Evolutionary conservation across 2,888 invertebrate species (phyloP).

Genomic region (Macrophya annulata): DNA sequence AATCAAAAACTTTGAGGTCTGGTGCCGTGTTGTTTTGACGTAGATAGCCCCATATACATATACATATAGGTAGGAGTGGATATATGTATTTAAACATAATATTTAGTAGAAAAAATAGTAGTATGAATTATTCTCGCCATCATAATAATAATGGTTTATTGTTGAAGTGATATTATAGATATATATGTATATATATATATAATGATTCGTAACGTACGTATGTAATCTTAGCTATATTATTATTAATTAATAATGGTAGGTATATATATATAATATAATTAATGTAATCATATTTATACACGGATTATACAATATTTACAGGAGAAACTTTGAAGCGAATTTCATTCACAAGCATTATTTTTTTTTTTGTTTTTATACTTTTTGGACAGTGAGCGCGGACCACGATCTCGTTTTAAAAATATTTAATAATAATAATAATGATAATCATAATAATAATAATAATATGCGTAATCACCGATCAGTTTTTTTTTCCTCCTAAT

Average conservation of each 20-base stretch:
- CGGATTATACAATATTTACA: slow-evolving; percentile 80
- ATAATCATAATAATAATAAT: not conserved
- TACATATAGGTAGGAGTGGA: too few relatives aligned
- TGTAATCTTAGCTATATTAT: slow-evolving; percentile 26
- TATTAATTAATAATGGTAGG: slow-evolving; percentile 18
- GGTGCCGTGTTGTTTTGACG: too few relatives aligned
- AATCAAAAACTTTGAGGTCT: too few relatives aligned
- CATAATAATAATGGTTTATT: slow-evolving; percentile 79
- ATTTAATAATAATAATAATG: not conserved
- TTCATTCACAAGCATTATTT: slow-evolving; percentile 50
- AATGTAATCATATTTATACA: slow-evolving; percentile 78
- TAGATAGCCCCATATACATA: too few relatives aligned
- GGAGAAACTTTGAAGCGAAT: slow-evolving; percentile 65
- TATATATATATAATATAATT: slow-evolving; percentile 68
- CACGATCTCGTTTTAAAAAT: not conserved
- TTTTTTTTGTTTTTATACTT: slow-evolving; percentile 50
- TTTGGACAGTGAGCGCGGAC: slow-evolving; percentile 31
- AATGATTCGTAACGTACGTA: slow-evolving; percentile 75
- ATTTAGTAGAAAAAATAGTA: not conserved
- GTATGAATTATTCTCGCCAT: slow-evolving; percentile 60
- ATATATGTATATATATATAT: slow-evolving; percentile 58
- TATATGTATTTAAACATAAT: too few relatives aligned
- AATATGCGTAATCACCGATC: not conserved
- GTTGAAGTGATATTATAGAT: slow-evolving; percentile 79
- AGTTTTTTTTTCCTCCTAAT: too few relatives aligned